These are phyloP conservation scores for Salvelinus fontinalis DNA, from an alignment of 2,113 vertebrate genomes.

Conservation along the genomic window DNA sequence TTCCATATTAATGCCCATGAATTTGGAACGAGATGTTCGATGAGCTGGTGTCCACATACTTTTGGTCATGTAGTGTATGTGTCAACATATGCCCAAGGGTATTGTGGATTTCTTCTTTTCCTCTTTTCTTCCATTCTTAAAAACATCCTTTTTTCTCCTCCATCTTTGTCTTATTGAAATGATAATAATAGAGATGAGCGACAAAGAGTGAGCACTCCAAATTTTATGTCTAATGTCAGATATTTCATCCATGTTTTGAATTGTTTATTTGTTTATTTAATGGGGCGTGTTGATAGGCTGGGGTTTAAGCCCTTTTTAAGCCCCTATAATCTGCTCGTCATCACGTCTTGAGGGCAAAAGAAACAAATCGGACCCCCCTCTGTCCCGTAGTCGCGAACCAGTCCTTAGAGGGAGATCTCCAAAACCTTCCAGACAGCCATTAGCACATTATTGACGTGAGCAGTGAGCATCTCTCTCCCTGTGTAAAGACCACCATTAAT, in stretches of 20 bases:
- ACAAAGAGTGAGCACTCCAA: no score
- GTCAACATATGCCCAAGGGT: constrained; percentile 6
- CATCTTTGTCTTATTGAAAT: not conserved
- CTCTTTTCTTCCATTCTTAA: no score
- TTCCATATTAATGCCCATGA: no score
- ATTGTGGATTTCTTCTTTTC: not conserved
- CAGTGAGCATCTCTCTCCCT: not conserved
- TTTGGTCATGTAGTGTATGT: not conserved
- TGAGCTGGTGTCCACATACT: no score
- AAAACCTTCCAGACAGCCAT: not conserved
- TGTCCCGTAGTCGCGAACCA: constrained; percentile 5
- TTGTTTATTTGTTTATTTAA: not conserved
- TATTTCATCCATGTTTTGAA: no score
- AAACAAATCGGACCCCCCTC: constrained; percentile 64
- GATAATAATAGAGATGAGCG: no score
- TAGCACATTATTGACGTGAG: not conserved
- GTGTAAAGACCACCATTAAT: no score
- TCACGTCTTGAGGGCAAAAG: constrained; percentile 71
- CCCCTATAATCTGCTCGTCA: constrained; percentile 67
- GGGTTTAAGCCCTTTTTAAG: constrained; percentile 57
- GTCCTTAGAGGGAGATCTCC: constrained; percentile 7
- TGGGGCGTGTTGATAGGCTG: constrained; percentile 46
- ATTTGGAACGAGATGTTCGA: no score
- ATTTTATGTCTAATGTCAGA: no score
- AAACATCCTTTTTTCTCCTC: not conserved